Percentiles rank a stretch among this genome's conserved stretches.
These are phyloP conservation scores for Myoxocephalus aenaeus DNA, from an alignment of 2,797 vertebrate species.

Conservation along the genomic window DNA sequence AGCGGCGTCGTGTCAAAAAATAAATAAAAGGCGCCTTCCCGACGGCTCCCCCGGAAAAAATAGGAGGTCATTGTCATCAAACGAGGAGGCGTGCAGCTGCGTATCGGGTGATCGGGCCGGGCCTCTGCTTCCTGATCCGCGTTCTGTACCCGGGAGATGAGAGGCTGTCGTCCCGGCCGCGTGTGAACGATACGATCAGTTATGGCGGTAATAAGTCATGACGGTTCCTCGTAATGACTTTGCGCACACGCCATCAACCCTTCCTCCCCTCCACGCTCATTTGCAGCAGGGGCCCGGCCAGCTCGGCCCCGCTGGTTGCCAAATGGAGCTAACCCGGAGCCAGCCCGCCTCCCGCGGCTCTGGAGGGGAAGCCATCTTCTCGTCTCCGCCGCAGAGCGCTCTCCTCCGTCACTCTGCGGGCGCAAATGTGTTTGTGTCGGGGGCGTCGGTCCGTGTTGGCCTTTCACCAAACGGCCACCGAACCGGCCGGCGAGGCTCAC, in stretches of 20 bases:
- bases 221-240: slow-evolving; percentile 69
- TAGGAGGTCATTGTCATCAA: slow-evolving; percentile 65
- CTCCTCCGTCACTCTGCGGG: slow-evolving; percentile 67
- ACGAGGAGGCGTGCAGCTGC: slow-evolving; percentile 51
- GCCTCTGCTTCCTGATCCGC: slow-evolving; percentile 61
- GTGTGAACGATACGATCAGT: slow-evolving; percentile 54
- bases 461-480: slow-evolving; percentile 18
- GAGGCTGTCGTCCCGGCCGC: too few relatives aligned
- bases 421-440: slow-evolving; percentile 39
- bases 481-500: background rate
- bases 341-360: slow-evolving; percentile 68
- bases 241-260: slow-evolving; percentile 64
- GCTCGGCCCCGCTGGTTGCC: slow-evolving; percentile 63
- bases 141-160: slow-evolving; percentile 47
- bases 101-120: slow-evolving; percentile 52
- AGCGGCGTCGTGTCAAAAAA: slow-evolving; percentile 52
- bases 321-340: slow-evolving; percentile 68
- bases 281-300: too few relatives aligned
- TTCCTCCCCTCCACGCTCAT: slow-evolving; percentile 50
- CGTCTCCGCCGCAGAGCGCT: slow-evolving; percentile 63
- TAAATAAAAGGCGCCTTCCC: slow-evolving; percentile 62
- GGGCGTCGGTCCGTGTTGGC: slow-evolving; percentile 16
- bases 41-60: slow-evolving; percentile 49
- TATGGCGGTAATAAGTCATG: slow-evolving; percentile 66
- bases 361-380: slow-evolving; percentile 76